phyloP scores from a whole-genome alignment of 92 coral and sea anemone genomes.

The Parazoanthus darwini region DNA sequence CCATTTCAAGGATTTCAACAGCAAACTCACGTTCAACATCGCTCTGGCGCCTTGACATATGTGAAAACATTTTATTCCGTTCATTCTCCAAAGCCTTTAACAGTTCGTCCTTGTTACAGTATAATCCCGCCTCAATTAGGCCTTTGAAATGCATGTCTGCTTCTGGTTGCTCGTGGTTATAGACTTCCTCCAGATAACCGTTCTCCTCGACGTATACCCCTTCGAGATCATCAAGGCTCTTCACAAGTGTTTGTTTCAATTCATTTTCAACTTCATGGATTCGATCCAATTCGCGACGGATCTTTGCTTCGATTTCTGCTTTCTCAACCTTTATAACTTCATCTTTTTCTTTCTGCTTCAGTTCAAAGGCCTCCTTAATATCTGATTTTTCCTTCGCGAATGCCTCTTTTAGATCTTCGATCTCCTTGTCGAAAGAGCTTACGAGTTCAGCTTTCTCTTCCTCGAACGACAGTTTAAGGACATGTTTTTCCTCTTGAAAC shows the following conservation, averaged over 20 bases:
- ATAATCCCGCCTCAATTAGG: conserved; percentile 53
- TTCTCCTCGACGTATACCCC: conserved; percentile 86
- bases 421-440: conserved; percentile 74
- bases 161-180: conserved; percentile 83
- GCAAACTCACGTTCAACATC: conserved; percentile 91
- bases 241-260: conserved; percentile 76
- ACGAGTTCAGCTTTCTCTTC: conserved; percentile 81
- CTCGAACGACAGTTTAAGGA: conserved; percentile 87
- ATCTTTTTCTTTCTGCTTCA: conserved; percentile 65
- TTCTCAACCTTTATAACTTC: conserved; percentile 77
- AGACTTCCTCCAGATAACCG: conserved; percentile 64
- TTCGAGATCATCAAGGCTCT: conserved; percentile 88
- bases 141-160: conserved; percentile 88
- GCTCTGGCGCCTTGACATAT: conserved; percentile 80
- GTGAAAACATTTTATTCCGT: conserved; percentile 73
- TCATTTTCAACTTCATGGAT: conserved; percentile 94
- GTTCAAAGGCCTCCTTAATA: conserved; percentile 66
- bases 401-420: conserved; percentile 63
- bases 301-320: conserved; percentile 72
- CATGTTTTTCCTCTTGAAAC: conserved; percentile 95
- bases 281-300: conserved; percentile 82
- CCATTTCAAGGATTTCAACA: conserved; percentile 87
- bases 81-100: conserved; percentile 76
- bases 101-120: conserved; percentile 59
- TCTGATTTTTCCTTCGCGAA: conserved; percentile 86